Conservation (phyloP, 1,140 invertebrate species). For the Bradysia coprophila region DNA sequence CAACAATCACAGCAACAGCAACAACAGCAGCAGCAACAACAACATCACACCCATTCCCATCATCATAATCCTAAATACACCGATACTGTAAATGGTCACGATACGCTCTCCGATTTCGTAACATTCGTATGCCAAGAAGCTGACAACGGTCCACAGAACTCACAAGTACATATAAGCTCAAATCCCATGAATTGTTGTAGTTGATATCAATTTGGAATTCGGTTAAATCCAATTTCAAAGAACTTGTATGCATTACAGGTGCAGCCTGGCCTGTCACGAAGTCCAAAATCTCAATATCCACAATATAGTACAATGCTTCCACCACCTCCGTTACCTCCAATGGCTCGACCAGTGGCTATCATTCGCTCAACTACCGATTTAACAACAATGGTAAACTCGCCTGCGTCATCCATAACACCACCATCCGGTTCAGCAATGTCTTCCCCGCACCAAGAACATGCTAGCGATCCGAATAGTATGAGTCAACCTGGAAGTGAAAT, state of each 20-base stretch:
- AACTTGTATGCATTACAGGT: too few relatives aligned
- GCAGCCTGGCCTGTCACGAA: slow-evolving; percentile 1
- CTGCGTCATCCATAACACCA: slow-evolving; percentile 41
- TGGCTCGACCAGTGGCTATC: slow-evolving; percentile 89
- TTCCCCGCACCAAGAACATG: slow-evolving; percentile 19
- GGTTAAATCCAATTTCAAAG: too few relatives aligned
- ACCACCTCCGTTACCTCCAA: slow-evolving; percentile 87
- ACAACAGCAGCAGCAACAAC: slow-evolving; percentile 1
- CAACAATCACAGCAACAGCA: slow-evolving; percentile 3
- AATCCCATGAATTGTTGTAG: not conserved
- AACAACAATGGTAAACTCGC: slow-evolving; percentile 33
- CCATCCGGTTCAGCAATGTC: slow-evolving; percentile 21
- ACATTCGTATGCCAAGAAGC: slow-evolving; percentile 92
- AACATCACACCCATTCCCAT: slow-evolving; percentile 2
- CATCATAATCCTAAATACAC: not conserved
- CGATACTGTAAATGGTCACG: slow-evolving; percentile 29
- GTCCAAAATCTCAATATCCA: slow-evolving; percentile 32
- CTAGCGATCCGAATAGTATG: not conserved
- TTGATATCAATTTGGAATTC: too few relatives aligned
- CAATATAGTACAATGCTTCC: slow-evolving; percentile 84
- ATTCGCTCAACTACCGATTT: slow-evolving; percentile 68
- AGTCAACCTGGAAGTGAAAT: slow-evolving; percentile 12
- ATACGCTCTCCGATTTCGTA: slow-evolving; percentile 88
- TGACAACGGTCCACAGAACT: slow-evolving; percentile 57
- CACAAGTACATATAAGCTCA: slow-evolving; percentile 38